A percentile compares a stretch with the other conserved stretches of the same genome.
Conservation (phyloP, 2,888 invertebrate species). For the Bruchidius siliquastri region DNA sequence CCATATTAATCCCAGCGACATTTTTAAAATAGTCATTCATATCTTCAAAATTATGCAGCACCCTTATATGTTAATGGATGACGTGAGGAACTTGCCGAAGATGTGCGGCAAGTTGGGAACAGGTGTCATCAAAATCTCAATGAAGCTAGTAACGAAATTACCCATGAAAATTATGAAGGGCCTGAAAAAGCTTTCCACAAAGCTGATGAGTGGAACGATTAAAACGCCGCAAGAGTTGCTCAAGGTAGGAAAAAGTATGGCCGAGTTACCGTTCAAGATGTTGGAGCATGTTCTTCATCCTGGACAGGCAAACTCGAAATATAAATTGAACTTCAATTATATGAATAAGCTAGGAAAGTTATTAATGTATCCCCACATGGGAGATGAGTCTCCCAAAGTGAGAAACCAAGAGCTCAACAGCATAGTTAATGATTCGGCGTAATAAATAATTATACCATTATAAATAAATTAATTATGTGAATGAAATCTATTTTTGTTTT, state of each 20-base stretch:
- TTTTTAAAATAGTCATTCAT: not conserved
- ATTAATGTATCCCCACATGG: not conserved
- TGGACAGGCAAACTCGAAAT: not conserved
- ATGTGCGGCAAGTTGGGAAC: not conserved
- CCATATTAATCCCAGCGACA: no score
- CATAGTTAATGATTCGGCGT: not conserved
- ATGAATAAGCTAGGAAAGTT: not conserved
- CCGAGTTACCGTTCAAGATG: not conserved
- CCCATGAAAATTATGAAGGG: not conserved
- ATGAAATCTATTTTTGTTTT: not conserved
- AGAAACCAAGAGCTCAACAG: not conserved
- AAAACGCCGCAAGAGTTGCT: not conserved
- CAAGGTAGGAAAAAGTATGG: no score
- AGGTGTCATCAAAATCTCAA: not conserved
- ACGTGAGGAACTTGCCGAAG: not conserved
- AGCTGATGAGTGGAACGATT: not conserved
- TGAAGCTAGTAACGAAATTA: not conserved
- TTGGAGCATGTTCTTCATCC: not conserved
- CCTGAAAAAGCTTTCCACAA: not conserved
- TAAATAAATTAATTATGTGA: not conserved
- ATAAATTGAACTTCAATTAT: not conserved
- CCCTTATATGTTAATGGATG: not conserved
- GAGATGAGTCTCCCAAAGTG: not conserved
- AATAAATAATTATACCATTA: not conserved
- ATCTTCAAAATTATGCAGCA: not conserved